Conservation (phyloP, 2,888 invertebrate genomes). For the Parnassius apollo region DNA sequence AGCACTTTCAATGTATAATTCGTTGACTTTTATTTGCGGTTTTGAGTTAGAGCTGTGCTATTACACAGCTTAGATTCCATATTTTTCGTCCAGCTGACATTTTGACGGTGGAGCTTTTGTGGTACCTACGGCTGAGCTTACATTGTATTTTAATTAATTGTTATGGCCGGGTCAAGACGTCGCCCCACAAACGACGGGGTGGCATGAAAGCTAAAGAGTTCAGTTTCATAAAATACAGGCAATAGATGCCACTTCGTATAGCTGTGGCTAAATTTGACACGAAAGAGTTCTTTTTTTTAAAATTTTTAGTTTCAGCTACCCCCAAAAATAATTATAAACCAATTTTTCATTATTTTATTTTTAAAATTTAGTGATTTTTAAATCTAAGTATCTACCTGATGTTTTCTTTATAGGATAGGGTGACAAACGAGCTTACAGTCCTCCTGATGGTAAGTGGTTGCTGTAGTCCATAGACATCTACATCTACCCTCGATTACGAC, state of each 20-base stretch:
- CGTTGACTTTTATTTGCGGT: constrained; percentile 12
- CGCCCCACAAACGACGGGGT: constrained; percentile 50
- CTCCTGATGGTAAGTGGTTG: no score
- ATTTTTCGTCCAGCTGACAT: constrained; percentile 45
- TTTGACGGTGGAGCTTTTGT: constrained; percentile 41
- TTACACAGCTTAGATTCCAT: constrained; percentile 43
- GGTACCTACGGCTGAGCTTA: constrained; percentile 30
- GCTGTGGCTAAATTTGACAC: constrained; percentile 38
- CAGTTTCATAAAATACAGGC: constrained; percentile 47
- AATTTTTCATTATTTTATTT: no score
- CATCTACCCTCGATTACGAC: no score
- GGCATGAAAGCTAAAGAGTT: constrained; percentile 54
- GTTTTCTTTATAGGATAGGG: no score
- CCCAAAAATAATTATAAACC: no score
- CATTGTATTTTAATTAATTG: constrained; percentile 77
- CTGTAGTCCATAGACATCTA: no score
- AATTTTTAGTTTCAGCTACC: no score
- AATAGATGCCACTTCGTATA: constrained; percentile 36
- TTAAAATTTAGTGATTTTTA: no score
- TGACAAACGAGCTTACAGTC: no score
- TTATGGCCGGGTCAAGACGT: constrained; percentile 59
- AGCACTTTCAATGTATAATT: not conserved
- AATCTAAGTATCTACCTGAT: no score
- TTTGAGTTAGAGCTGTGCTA: constrained; percentile 34
- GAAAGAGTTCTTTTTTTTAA: constrained; percentile 18